Base-by-base conservation (phyloP, 1,140 invertebrate species). In the Battus philenor region DNA sequence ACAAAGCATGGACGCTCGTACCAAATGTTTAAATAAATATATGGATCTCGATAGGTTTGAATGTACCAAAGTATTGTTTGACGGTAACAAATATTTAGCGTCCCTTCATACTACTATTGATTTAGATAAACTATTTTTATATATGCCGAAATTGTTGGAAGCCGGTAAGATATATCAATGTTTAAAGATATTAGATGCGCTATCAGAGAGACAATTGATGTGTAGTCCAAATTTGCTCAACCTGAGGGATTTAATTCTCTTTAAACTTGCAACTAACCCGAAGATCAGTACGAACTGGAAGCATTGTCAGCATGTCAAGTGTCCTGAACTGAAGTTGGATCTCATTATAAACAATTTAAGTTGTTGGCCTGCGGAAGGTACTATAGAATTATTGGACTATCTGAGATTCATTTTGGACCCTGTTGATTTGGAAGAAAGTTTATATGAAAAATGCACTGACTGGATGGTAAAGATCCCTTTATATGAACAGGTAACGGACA, bases 401-500 rank as follows among this genome's bases (percentile, higher is more conserved):
- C 54, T 86, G 11, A 55, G 72, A 7, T 83, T 79, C 49, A 58
- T 76, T 4, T 65, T 76, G 18, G 69, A 79, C 8, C 53, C 61
- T 15, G 66, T 71, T 0, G 44, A 57, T 8, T 47, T 71, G 26
- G 76, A 83, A 15, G 74, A 78, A 27, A 59, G 64, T 0, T 61
- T 84, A 4, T 76, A 74, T 48, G 69, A 80, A 44, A 75, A 68
- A 59, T 84, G 81, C 48, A 70, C 60, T 3, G 70, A 76, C 36
- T 86, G 86, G 84, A 70, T 86, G 46, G 47, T 68, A 2, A 79
- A 73, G 54, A 84, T 87, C 52, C 81, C 82, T 36, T 36, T 87
- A 7, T 87, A 87, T 59, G 73, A 84, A 47, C 70, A 86, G 76
- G 83, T 87, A 71, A 49, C 10, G 31, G 27, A 11, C 9, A n/a